These are phyloP conservation scores for Acleris sparsana DNA, from an alignment of 2,888 invertebrate species.

Conservation along the genomic window DNA sequence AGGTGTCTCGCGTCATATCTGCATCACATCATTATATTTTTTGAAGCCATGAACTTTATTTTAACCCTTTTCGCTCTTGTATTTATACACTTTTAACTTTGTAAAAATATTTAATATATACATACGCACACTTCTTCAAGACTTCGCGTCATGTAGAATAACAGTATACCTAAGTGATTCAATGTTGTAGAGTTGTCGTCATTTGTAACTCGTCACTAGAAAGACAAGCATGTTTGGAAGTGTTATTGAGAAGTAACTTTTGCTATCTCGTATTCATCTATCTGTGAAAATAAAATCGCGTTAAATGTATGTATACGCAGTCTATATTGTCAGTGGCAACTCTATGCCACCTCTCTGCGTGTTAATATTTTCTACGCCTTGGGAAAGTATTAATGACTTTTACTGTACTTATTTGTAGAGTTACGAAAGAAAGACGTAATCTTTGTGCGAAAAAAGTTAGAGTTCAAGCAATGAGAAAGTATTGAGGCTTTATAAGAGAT, in stretches of 20 bases:
- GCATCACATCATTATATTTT: constrained; percentile 14
- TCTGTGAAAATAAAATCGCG: background rate
- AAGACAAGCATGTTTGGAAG: constrained; percentile 23
- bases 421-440: background rate
- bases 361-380: too few species aligned
- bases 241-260: constrained; percentile 45
- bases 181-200: constrained; percentile 73
- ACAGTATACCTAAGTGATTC: constrained; percentile 46
- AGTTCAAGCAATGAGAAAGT: background rate
- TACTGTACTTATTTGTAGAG: background rate
- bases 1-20: constrained; percentile 26
- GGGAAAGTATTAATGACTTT: background rate
- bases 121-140: constrained; percentile 78
- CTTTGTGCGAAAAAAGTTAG: background rate
- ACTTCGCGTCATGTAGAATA: constrained; percentile 72
- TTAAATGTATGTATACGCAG: too few species aligned
- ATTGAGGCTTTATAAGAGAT: background rate
- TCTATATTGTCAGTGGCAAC: too few species aligned
- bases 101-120: constrained; percentile 48
- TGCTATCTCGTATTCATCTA: constrained; percentile 28
- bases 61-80: constrained; percentile 32
- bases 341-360: too few species aligned
- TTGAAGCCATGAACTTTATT: constrained; percentile 14
- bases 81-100: constrained; percentile 42
- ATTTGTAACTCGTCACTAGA: constrained; percentile 48